Base-by-base conservation (phyloP, 2,888 invertebrate species). In the Zaprionus obscuricornis region DNA sequence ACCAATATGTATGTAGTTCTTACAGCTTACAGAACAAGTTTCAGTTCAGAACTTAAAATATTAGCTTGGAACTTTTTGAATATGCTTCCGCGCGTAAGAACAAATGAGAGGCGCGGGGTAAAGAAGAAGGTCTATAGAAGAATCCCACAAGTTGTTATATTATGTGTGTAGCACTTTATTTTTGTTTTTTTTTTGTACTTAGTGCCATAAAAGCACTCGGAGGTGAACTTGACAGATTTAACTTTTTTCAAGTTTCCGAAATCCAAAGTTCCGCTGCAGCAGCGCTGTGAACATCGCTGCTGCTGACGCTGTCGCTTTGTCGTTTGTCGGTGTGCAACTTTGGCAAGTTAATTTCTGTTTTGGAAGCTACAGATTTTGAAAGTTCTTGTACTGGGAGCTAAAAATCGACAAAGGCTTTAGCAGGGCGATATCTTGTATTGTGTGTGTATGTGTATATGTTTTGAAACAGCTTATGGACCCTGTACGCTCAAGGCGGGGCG, bases 371-470 rank as follows among this genome's bases (percentile, higher is more conserved):
- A 81, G 74, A 82, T 86, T 83, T 76, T 85, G 84, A 88, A 88
- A 88, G 89, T 88, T 88, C 86, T 87, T 82, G 84, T 88, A 84
- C 88, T 88, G 87, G 88, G 88, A 86, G 88, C 88, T 88, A 83
- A 88, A 88, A 88, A 88, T 78, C 84, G 70, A 67, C 71, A 82
- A 79, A 83, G 77, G 85, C 85, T 88, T 88, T 88, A 88, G 88
- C 73, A 88, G 85, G 87, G 85, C 85, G 81, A 83, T 86, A 71
- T 83, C 46, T 69, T 43, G 43, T 62, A n/a, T n/a, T n/a, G 39
- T 45, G 49, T 64, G 50, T 55, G n/a, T n/a, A n/a, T n/a, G n/a
- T n/a, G n/a, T n/a, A n/a, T n/a, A n/a, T n/a, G n/a, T 64, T 73
- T 58, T 43, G 42, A 60, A 66, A 64, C 47, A 58, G 62, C 54